A percentile compares a stretch with the other conserved stretches of the same genome.
Evolutionary conservation across 2,797 vertebrate species (phyloP).

Genomic region (Gadopsis bispinosus): DNA sequence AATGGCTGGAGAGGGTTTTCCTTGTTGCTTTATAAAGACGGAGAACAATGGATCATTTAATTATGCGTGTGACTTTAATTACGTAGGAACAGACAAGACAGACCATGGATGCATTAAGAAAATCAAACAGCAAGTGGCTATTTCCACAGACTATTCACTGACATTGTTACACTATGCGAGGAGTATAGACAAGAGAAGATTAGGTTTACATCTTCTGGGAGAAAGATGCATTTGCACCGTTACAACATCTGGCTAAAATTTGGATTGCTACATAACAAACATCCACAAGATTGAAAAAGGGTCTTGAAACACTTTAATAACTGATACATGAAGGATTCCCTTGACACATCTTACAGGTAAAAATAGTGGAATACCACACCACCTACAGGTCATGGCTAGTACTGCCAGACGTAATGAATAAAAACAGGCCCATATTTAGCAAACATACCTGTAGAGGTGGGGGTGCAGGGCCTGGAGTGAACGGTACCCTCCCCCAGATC

Average conservation of each 20-base stretch:
- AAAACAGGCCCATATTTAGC: background rate
- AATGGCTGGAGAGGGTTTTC: background rate
- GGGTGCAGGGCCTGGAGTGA: conserved; percentile 90
- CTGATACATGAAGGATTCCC: background rate
- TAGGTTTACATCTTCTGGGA: too few relatives aligned
- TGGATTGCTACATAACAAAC: background rate
- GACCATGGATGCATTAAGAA: background rate
- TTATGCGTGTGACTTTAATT: background rate
- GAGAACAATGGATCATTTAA: background rate
- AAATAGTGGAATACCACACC: conserved; percentile 38
- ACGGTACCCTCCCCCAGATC: conserved; percentile 98
- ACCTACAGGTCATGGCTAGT: conserved; percentile 50
- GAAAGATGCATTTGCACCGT: too few relatives aligned
- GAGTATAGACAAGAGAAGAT: background rate
- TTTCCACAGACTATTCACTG: too few relatives aligned
- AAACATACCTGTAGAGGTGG: conserved; percentile 91
- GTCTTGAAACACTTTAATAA: background rate
- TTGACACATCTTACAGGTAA: background rate
- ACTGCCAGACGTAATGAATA: conserved; percentile 7
- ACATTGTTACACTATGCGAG: too few relatives aligned
- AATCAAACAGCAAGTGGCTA: too few relatives aligned
- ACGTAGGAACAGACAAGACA: background rate
- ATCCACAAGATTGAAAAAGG: background rate
- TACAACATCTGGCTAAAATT: background rate
- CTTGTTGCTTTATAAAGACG: background rate